These are phyloP conservation scores for Dendrolimus kikuchii DNA, from an alignment of 1,140 invertebrate species.

Conservation along the genomic window DNA sequence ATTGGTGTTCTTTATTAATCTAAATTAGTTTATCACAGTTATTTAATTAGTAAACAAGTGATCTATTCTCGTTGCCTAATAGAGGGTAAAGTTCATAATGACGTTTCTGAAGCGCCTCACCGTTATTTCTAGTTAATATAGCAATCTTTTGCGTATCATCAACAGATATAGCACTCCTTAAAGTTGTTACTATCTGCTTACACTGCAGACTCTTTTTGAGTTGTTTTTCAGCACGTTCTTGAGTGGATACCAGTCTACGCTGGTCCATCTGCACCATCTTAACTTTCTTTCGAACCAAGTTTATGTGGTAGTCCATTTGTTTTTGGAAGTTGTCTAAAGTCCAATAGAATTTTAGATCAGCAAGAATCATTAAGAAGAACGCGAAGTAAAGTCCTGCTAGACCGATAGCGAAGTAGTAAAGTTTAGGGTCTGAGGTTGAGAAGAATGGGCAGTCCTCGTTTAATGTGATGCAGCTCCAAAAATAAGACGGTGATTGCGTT, in stretches of 20 bases:
- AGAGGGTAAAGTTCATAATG: no score
- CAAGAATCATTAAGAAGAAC: conserved; percentile 35
- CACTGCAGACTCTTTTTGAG: conserved; percentile 33
- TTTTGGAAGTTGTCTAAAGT: conserved; percentile 35
- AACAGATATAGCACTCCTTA: conserved; percentile 22
- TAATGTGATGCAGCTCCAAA: conserved; percentile 46
- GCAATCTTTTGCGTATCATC: conserved; percentile 15
- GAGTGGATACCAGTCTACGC: conserved; percentile 28
- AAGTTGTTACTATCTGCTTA: conserved; percentile 25
- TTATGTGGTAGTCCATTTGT: conserved; percentile 39
- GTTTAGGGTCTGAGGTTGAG: conserved; percentile 27
- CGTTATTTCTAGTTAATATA: conserved; percentile 9
- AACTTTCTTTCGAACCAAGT: conserved; percentile 40
- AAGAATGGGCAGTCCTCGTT: conserved; percentile 43
- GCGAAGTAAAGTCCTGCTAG: conserved; percentile 28
- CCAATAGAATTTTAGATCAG: conserved; percentile 48
- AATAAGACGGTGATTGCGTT: conserved; percentile 32
- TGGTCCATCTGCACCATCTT: conserved; percentile 39
- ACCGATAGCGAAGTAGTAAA: conserved; percentile 37
- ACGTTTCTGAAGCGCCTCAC: no score
- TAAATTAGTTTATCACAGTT: no score
- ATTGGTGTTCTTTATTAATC: no score
- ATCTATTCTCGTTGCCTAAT: no score
- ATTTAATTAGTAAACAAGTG: no score
- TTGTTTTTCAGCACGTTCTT: conserved; percentile 43